Conservation (phyloP, 2,113 vertebrate genomes). For the Murina feae region DNA sequence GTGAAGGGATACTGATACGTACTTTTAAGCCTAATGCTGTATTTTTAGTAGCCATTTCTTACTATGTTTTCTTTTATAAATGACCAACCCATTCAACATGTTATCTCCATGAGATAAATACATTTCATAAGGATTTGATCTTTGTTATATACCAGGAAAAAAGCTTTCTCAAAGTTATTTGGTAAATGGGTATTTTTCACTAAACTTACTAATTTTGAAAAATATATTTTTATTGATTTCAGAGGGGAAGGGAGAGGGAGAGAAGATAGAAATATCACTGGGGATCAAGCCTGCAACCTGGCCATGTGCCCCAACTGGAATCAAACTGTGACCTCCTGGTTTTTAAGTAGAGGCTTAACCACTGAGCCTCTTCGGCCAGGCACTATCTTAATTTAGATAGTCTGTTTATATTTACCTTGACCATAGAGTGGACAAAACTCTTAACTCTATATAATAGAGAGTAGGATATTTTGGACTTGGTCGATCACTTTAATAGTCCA, state of each 20-base stretch:
- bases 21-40: not conserved
- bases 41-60: not conserved
- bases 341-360: no score
- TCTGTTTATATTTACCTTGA: not conserved
- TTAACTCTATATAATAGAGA: not conserved
- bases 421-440: not conserved
- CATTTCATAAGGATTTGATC: slow-evolving; percentile 35
- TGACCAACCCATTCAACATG: not conserved
- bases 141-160: not conserved
- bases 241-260: no score
- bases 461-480: not conserved
- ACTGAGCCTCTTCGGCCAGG: no score
- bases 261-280: no score
- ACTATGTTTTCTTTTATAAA: not conserved
- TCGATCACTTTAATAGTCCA: not conserved
- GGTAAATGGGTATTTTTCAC: not conserved
- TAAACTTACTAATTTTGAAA: not conserved
- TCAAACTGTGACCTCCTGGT: no score
- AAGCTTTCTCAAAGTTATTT: not conserved
- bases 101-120: not conserved
- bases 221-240: no score
- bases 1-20: not conserved
- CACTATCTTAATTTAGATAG: not conserved
- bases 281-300: no score
- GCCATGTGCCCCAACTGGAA: no score